Conservation (phyloP, 1,140 invertebrate genomes). For the Choristoneura fumiferana region DNA sequence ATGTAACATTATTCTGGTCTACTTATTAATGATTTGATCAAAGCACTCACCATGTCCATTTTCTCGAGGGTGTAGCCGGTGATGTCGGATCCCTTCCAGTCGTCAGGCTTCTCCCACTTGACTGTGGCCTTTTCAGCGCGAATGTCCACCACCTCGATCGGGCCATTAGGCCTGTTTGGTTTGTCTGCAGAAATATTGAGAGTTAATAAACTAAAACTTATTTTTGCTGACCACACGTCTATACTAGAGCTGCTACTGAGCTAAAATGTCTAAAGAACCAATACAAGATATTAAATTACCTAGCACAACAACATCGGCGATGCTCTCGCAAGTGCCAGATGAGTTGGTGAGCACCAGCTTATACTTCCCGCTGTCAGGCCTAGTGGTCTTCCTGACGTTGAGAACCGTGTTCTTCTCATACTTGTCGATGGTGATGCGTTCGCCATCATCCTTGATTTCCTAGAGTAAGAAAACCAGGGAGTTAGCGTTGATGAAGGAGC, state of each 20-base stretch:
- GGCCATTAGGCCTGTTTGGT: constrained; percentile 90
- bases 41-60: constrained; percentile 86
- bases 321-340: constrained; percentile 90
- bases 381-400: constrained; percentile 90
- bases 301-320: constrained; percentile 92
- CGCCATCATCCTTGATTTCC: constrained; percentile 72
- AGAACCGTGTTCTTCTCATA: constrained; percentile 94
- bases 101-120: constrained; percentile 96
- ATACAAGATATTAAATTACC: constrained; percentile 74
- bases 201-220: too few relatives aligned
- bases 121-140: constrained; percentile 95
- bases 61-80: constrained; percentile 98
- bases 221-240: too few relatives aligned
- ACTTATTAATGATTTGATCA: neutral
- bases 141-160: constrained; percentile 92
- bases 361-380: constrained; percentile 95
- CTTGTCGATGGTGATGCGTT: constrained; percentile 90
- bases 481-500: neutral
- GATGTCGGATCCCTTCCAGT: constrained; percentile 95
- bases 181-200: constrained; percentile 81
- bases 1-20: too few relatives aligned
- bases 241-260: too few relatives aligned
- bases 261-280: constrained; percentile 6
- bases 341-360: constrained; percentile 90
- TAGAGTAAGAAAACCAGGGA: constrained; percentile 31